phyloP scores from a whole-genome alignment of 2,113 vertebrate species.

The Petroica traversi region DNA sequence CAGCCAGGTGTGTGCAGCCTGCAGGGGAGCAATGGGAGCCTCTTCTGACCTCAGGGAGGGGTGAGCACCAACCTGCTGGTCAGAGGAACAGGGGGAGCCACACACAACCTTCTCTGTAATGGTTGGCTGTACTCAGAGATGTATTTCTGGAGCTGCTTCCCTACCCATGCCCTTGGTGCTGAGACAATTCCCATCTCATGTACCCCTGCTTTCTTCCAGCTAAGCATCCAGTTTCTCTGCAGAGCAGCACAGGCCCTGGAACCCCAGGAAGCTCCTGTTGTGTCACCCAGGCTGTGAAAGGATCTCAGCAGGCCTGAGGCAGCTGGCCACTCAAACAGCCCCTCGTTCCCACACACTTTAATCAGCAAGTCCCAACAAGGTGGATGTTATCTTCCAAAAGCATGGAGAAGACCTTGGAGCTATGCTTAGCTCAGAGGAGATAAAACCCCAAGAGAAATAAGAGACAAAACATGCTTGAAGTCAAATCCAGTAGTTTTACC shows the following conservation, averaged over 20 bases:
- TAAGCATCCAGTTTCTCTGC: background rate
- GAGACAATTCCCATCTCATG: background rate
- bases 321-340: background rate
- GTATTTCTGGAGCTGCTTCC: background rate
- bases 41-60: background rate
- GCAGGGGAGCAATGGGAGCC: background rate
- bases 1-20: background rate
- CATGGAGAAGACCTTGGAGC: background rate
- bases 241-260: background rate
- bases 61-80: fast-evolving
- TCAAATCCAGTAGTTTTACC: background rate
- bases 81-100: background rate
- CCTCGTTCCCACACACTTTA: background rate
- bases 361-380: conserved; percentile 18
- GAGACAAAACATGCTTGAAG: background rate
- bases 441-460: background rate
- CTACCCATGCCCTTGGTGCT: background rate
- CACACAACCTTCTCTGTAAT: background rate
- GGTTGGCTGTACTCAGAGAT: background rate
- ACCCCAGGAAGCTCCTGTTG: background rate
- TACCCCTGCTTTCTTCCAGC: background rate
- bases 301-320: background rate
- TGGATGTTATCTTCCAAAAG: conserved; percentile 17
- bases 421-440: background rate
- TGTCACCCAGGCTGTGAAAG: background rate